phyloP scores from a whole-genome alignment of 64 coral and sea anemone genomes.

The Pocillopora damicornis region DNA sequence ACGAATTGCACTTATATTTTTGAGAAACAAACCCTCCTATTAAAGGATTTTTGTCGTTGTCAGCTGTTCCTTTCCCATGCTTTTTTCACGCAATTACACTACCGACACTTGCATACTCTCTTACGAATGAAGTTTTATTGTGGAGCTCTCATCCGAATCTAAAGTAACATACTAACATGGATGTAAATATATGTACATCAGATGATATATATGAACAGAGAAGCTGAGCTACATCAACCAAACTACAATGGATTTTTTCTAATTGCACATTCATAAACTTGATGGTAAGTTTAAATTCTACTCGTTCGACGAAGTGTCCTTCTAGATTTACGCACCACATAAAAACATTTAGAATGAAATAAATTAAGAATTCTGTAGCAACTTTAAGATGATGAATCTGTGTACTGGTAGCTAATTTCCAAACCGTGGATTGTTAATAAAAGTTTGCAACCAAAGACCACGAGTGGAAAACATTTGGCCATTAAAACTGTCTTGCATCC shows the following conservation, averaged over 20 bases:
- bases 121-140: slow-evolving; percentile 23
- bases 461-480: no score
- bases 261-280: not conserved
- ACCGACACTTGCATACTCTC: not conserved
- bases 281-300: not conserved
- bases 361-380: not conserved
- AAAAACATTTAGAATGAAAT: not conserved
- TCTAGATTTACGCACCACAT: not conserved
- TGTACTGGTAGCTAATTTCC: no score
- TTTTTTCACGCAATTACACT: not conserved
- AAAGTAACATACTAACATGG: slow-evolving; percentile 4
- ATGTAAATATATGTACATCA: slow-evolving; percentile 10
- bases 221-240: not conserved
- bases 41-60: not conserved
- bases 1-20: not conserved
- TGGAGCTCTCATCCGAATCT: not conserved
- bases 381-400: not conserved
- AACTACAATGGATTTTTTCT: not conserved
- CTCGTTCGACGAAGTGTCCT: not conserved
- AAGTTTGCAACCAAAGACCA: no score
- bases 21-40: not conserved
- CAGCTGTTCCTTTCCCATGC: slow-evolving; percentile 12
- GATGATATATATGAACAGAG: slow-evolving; percentile 15
- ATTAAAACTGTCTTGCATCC: no score
- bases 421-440: no score